Percentiles rank a stretch among this genome's conserved stretches.
These are phyloP conservation scores for Halcyon senegalensis DNA, from an alignment of 2,113 vertebrate genomes.

Conservation along the genomic window DNA sequence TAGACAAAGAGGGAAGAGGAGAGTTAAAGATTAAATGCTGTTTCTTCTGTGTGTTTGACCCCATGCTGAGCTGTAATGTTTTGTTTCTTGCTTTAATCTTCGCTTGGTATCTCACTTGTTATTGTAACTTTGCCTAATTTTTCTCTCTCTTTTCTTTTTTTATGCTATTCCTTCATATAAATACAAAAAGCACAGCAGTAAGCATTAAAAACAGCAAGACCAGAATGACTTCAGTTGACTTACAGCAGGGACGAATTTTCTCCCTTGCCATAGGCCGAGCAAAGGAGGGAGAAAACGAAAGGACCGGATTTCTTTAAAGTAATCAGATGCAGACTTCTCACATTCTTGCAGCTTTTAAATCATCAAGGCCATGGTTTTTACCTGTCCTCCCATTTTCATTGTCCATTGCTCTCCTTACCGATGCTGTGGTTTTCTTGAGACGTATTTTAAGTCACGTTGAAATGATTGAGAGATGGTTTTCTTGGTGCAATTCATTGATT, in stretches of 20 bases:
- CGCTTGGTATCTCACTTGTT: conserved; percentile 28
- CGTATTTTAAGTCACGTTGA: not conserved
- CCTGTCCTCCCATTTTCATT: not conserved
- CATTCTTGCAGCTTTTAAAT: not conserved
- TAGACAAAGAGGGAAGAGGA: not conserved
- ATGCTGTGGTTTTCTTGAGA: not conserved
- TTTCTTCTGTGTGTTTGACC: not conserved
- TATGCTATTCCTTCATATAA: conserved; percentile 11
- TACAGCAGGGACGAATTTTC: conserved; percentile 38
- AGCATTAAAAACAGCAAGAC: conserved; percentile 24
- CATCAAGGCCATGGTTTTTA: not conserved
- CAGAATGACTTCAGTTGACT: conserved; percentile 5
- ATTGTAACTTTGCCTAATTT: conserved; percentile 47
- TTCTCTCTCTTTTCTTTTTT: not conserved
- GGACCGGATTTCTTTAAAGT: not conserved
- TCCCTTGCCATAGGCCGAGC: not conserved
- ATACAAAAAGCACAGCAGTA: conserved; percentile 50
- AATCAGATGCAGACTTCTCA: conserved; percentile 30
- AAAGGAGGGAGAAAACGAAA: not conserved
- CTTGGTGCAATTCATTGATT: not conserved
- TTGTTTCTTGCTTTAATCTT: conserved; percentile 32
- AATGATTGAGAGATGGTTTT: not conserved
- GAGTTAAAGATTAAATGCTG: not conserved
- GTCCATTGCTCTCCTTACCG: not conserved
- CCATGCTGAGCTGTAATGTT: not conserved